phyloP scores from a whole-genome alignment of 2,113 vertebrate species.

The Atractosteus spatula region DNA sequence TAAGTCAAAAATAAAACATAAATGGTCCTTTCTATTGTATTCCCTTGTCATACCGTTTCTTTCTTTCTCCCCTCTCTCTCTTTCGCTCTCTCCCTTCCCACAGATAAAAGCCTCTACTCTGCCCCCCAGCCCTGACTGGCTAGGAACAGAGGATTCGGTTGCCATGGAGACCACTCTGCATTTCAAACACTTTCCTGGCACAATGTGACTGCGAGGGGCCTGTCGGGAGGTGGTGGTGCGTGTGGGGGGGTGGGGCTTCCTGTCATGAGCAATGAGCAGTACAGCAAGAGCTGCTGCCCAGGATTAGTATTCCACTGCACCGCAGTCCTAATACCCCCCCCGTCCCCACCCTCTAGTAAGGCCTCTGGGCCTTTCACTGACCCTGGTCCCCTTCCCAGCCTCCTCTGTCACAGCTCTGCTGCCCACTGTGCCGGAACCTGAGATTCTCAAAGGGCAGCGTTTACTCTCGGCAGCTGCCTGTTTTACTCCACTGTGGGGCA shows the following conservation, averaged over 20 bases:
- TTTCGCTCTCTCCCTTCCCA: slow-evolving; percentile 27
- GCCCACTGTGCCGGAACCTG: not conserved
- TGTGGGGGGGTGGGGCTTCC: slow-evolving; percentile 18
- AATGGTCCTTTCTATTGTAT: not conserved
- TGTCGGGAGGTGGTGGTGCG: slow-evolving; percentile 21
- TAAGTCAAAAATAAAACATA: not conserved
- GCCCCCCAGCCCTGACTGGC: slow-evolving; percentile 29
- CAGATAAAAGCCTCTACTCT: slow-evolving; percentile 48
- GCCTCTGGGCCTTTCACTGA: not conserved
- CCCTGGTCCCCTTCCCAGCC: no score
- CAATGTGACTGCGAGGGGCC: slow-evolving; percentile 25
- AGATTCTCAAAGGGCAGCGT: not conserved
- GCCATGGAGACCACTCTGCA: slow-evolving; percentile 62
- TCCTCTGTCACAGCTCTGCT: not conserved
- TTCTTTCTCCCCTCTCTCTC: slow-evolving; percentile 12
- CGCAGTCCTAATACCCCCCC: not conserved
- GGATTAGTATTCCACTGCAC: slow-evolving; percentile 29
- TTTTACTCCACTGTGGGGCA: no score
- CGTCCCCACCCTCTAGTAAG: not conserved
- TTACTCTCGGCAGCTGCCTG: not conserved
- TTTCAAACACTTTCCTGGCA: slow-evolving; percentile 29
- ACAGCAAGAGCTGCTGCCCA: slow-evolving; percentile 17
- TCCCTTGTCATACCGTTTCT: not conserved
- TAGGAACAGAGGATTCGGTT: slow-evolving; percentile 57
- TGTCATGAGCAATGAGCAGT: slow-evolving; percentile 11